These are phyloP conservation scores for Melanerpes formicivorus DNA, from an alignment of 2,113 vertebrate species.

Conservation along the genomic window DNA sequence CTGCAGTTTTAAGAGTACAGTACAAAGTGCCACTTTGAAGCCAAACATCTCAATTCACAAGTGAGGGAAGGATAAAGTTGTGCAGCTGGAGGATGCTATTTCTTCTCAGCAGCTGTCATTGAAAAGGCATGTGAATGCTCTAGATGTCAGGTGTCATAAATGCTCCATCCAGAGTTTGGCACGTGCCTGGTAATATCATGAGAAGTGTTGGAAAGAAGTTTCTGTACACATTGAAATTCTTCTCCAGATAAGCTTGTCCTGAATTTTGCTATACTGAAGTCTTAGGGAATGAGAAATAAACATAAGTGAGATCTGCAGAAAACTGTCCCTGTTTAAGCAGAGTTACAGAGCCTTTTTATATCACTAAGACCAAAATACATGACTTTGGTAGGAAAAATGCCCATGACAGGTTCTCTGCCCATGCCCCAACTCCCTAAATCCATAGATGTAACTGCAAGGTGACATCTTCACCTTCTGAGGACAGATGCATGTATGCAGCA, in stretches of 20 bases:
- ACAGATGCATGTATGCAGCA: not conserved
- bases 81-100: conserved; percentile 78
- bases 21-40: conserved; percentile 76
- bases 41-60: conserved; percentile 73
- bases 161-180: conserved; percentile 65
- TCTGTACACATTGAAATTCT: not conserved
- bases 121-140: conserved; percentile 71
- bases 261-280: not conserved
- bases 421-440: not conserved
- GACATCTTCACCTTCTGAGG: not conserved
- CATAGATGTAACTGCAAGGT: not conserved
- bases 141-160: conserved; percentile 74
- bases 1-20: conserved; percentile 66
- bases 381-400: not conserved
- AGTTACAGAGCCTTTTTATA: not conserved
- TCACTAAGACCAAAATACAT: not conserved
- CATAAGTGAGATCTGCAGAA: not conserved
- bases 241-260: not conserved
- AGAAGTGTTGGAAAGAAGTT: conserved; percentile 49
- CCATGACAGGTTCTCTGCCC: not conserved
- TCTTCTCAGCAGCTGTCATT: conserved; percentile 76
- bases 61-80: conserved; percentile 72
- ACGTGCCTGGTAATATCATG: conserved; percentile 47
- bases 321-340: not conserved
- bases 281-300: not conserved